phyloP scores from a whole-genome alignment of 2,888 invertebrate genomes.

The Apomyelois bistriatella region DNA sequence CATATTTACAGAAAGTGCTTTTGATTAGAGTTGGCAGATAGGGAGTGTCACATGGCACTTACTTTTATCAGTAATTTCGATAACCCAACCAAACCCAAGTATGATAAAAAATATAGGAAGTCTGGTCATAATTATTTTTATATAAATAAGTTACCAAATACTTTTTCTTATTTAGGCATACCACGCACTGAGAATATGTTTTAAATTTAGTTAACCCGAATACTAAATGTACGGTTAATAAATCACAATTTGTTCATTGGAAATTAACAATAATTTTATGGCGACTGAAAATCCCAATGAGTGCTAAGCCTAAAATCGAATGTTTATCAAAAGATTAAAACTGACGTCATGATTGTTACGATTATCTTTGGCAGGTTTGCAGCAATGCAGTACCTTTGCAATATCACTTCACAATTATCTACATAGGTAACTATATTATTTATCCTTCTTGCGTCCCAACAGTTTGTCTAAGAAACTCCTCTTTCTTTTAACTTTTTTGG shows the following conservation, averaged over 20 bases:
- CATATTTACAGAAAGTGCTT: slow-evolving; percentile 7
- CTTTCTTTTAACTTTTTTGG: slow-evolving; percentile 70
- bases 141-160: slow-evolving; percentile 41
- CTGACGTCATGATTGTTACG: slow-evolving; percentile 55
- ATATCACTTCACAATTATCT: slow-evolving; percentile 38
- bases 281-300: slow-evolving; percentile 7
- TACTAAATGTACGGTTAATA: too few species aligned
- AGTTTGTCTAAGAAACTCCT: slow-evolving; percentile 72
- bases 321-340: slow-evolving; percentile 28
- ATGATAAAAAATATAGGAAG: slow-evolving; percentile 68
- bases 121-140: slow-evolving; percentile 58
- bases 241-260: too few species aligned
- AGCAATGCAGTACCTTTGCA: slow-evolving; percentile 42
- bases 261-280: too few species aligned
- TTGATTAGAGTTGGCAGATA: slow-evolving; percentile 51
- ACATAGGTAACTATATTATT: slow-evolving; percentile 35
- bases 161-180: not conserved
- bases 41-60: slow-evolving; percentile 74
- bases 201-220: too few species aligned
- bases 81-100: slow-evolving; percentile 61
- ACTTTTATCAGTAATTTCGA: slow-evolving; percentile 61
- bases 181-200: not conserved
- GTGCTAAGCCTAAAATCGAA: slow-evolving; percentile 20
- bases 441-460: slow-evolving; percentile 66
- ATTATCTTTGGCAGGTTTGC: slow-evolving; percentile 69